Evolutionary conservation across 2,888 invertebrate species (phyloP).

Genomic region (Aphodius sticticus): DNA sequence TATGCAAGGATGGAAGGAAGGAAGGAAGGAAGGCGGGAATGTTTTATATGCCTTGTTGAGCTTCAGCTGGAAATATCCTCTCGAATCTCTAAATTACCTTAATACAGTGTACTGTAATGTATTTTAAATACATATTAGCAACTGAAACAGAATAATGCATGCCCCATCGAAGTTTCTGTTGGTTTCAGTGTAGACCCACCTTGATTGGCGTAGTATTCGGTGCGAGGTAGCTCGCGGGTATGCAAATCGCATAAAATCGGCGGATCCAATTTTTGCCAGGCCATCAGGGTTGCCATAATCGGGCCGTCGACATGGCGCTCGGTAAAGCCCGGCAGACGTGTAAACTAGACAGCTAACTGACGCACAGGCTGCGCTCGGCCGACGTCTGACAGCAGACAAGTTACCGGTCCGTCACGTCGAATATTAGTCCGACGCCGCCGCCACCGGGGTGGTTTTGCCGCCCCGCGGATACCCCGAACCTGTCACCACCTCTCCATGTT

Average conservation of each 20-base stretch:
- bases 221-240: neutral
- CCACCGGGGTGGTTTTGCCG: constrained; percentile 10
- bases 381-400: constrained; percentile 61
- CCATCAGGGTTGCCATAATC: neutral
- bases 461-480: constrained; percentile 44
- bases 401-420: constrained; percentile 62
- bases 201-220: neutral
- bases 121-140: too few relatives aligned
- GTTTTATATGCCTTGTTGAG: too few relatives aligned
- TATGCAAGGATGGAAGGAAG: too few relatives aligned
- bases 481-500: constrained; percentile 24
- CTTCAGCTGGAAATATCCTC: too few relatives aligned
- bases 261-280: neutral
- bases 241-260: constrained; percentile 4
- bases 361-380: constrained; percentile 62
- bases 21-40: too few relatives aligned
- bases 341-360: constrained; percentile 66
- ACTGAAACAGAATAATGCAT: too few relatives aligned
- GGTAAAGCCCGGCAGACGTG: constrained; percentile 57
- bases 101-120: too few relatives aligned
- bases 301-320: constrained; percentile 21
- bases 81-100: too few relatives aligned
- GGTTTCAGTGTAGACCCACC: neutral
- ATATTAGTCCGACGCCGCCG: constrained; percentile 57
- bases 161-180: neutral